Percentiles rank a stretch among this genome's conserved stretches.
phyloP scores from a whole-genome alignment of 2,797 vertebrate species.

The Tragelaphus oryx region DNA sequence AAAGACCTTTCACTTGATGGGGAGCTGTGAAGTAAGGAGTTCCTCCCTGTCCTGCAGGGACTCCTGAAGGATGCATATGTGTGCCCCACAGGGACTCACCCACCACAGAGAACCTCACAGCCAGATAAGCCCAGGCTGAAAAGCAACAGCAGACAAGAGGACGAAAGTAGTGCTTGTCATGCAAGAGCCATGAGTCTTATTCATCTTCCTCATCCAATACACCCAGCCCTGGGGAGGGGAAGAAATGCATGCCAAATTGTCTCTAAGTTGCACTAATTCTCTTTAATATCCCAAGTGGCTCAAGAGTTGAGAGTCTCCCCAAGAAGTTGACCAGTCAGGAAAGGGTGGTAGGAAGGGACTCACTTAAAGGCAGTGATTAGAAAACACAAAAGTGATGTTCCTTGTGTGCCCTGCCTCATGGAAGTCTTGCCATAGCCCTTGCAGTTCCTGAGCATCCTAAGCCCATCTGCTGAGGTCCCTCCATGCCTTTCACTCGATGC shows the following conservation, averaged over 20 bases:
- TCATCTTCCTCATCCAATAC: neutral
- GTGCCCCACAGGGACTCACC: too few relatives aligned
- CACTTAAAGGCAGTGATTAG: neutral
- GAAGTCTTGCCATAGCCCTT: neutral
- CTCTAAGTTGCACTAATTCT: neutral
- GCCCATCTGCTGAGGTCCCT: neutral
- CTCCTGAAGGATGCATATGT: neutral
- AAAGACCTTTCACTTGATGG: neutral
- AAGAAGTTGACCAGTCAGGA: neutral
- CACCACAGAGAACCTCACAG: neutral
- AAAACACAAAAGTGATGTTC: neutral
- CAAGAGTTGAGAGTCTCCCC: neutral
- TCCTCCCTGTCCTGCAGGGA: neutral
- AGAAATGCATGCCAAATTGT: neutral
- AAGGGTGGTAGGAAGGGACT: neutral
- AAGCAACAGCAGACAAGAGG: neutral
- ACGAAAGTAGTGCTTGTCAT: too few relatives aligned
- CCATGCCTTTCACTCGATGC: neutral
- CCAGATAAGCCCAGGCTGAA: neutral
- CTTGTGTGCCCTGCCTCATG: accelerated
- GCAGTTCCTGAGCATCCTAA: neutral
- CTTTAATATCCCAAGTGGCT: neutral
- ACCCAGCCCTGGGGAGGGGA: neutral
- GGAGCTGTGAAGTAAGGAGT: neutral
- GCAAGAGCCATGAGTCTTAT: neutral